Conservation (phyloP, 2,888 invertebrate genomes). For the Oligia fasciuncula region DNA sequence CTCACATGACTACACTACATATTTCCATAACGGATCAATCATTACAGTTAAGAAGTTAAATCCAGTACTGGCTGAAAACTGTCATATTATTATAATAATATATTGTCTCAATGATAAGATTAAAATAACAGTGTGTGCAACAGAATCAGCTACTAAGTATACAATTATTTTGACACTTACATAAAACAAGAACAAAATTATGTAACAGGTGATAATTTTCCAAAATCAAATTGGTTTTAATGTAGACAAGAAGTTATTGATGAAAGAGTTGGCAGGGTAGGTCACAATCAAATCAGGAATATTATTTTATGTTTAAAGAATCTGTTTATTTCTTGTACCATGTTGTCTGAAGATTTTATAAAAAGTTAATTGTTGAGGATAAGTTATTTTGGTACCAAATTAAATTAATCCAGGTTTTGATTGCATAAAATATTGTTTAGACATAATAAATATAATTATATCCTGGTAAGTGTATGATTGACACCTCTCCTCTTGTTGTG, state of each 20-base stretch:
- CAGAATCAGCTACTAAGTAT: constrained; percentile 1
- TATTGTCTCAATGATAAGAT: constrained; percentile 42
- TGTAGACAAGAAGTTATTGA: not conserved
- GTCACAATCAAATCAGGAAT: constrained; percentile 13
- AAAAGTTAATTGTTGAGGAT: not conserved
- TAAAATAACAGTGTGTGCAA: constrained; percentile 21
- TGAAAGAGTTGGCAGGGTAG: not conserved
- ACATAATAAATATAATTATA: not conserved
- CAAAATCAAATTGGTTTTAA: not conserved
- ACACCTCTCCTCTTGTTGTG: not conserved
- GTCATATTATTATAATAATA: constrained; percentile 12
- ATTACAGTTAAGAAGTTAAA: constrained; percentile 44
- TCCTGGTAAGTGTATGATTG: not conserved
- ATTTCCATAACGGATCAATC: constrained; percentile 58
- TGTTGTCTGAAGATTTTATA: not conserved
- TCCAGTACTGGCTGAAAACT: constrained; percentile 31
- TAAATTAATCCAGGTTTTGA: not conserved
- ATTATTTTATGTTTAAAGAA: not conserved
- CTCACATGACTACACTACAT: constrained; percentile 64
- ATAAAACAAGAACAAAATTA: constrained; percentile 21
- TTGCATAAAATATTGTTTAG: not conserved
- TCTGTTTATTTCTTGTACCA: not conserved
- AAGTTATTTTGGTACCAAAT: not conserved
- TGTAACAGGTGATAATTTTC: constrained; percentile 37
- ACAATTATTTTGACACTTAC: constrained; percentile 24